These are phyloP conservation scores for Xenops minutus DNA, from an alignment of 2,797 vertebrate genomes.

Conservation along the genomic window DNA sequence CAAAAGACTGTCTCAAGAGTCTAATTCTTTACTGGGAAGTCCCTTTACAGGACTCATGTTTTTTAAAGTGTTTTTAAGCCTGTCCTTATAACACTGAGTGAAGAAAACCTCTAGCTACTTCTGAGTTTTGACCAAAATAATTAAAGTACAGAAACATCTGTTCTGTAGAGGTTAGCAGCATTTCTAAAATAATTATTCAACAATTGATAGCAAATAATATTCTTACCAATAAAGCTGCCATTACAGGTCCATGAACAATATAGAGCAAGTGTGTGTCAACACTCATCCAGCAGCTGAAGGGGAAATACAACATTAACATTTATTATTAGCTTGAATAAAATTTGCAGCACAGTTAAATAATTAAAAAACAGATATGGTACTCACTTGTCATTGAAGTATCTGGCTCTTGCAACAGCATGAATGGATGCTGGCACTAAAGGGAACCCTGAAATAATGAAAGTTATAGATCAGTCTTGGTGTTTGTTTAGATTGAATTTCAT, in stretches of 20 bases:
- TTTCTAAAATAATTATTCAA: background rate
- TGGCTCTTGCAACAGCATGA: slow-evolving; percentile 90
- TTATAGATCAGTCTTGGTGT: background rate
- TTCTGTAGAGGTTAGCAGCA: background rate
- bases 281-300: slow-evolving; percentile 95
- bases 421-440: slow-evolving; percentile 92
- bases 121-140: background rate
- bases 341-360: background rate
- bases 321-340: background rate
- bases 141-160: background rate
- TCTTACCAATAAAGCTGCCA: slow-evolving; percentile 94
- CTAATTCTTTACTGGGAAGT: background rate
- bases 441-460: slow-evolving; percentile 82
- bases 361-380: slow-evolving; percentile 60
- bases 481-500: background rate
- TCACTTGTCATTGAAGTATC: slow-evolving; percentile 98
- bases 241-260: slow-evolving; percentile 94
- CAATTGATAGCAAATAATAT: background rate
- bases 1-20: background rate
- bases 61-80: background rate
- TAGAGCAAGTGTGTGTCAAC: slow-evolving; percentile 95
- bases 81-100: background rate
- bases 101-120: background rate
- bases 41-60: background rate
- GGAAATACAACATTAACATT: background rate